These are phyloP conservation scores for Eristalis tenax DNA, from an alignment of 2,888 invertebrate species.

Conservation along the genomic window DNA sequence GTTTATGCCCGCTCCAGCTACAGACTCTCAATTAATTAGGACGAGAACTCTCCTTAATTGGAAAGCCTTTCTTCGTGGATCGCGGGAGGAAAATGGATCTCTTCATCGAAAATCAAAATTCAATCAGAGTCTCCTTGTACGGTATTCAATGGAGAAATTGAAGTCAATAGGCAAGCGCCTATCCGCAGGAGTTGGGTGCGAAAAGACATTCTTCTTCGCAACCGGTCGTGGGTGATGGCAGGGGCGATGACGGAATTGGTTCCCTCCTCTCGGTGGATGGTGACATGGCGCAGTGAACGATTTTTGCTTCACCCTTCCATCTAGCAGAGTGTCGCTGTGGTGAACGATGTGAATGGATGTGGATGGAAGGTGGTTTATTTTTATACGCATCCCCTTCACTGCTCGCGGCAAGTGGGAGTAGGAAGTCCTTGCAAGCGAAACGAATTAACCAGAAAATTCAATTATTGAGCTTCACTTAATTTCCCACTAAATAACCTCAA, in stretches of 20 bases:
- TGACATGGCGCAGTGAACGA: conserved; percentile 1
- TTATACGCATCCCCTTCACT: neutral
- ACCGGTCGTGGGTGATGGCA: neutral
- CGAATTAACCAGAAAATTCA: conserved; percentile 56
- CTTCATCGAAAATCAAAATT: conserved; percentile 21
- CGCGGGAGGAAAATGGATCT: neutral
- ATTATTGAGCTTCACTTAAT: conserved; percentile 69
- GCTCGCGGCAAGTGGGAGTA: too few species aligned
- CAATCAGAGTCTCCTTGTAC: conserved; percentile 21
- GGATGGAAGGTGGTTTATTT: neutral
- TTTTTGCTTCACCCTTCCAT: conserved; percentile 18
- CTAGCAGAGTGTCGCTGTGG: neutral
- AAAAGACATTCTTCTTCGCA: neutral
- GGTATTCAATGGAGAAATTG: neutral
- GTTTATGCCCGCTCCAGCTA: neutral
- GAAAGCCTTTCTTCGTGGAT: neutral
- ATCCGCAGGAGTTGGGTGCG: neutral
- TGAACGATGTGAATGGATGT: neutral
- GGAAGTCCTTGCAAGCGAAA: conserved; percentile 43
- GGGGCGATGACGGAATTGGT: neutral
- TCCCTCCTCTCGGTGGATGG: conserved; percentile 6
- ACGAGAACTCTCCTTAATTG: conserved; percentile 8
- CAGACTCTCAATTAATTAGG: conserved; percentile 29
- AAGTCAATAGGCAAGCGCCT: neutral
- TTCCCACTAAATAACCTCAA: conserved; percentile 67